Evolutionary conservation across 2,797 vertebrate species (phyloP), one percentile per base, ranked within the genome.

Genomic region (Columba guinea): DNA sequence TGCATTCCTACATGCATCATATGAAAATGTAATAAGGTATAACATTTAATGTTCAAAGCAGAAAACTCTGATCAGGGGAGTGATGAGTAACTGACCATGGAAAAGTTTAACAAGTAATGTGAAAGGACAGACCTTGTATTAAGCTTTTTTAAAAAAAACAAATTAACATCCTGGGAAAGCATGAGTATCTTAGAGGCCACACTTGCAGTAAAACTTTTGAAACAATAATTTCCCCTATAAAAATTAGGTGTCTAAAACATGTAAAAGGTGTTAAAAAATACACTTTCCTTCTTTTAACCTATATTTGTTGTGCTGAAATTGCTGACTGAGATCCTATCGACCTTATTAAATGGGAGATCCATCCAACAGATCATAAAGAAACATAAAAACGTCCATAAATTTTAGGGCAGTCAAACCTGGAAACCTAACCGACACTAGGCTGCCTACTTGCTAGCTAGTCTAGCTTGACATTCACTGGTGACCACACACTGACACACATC

Each of bases 181-280:
- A 19, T 0, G 0, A 52, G 5, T 12, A 30, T 35, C 10, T 71
- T 60, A 63, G 20, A 87, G 14, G 10, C 48, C 27, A 63, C 1
- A 20, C 0, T 21, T 67, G 12, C 6, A 22, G 9, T 27, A 90
- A 62, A 64, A 59, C 5, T 5, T 70, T 41, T 28, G 28, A 49
- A 51, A 22, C 30, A 74, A 81, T 34, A 39, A 34, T 8, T 48
- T 63, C 2, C 39, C 1, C 3, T 82, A 11, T 64, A 64, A 80
- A 85, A 73, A 9, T 62, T 11, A 59, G 14, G 10, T 35, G 9
- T 82, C 59, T 59, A 75, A 64, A 34, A 11, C 8, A 39, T 7
- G 7, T 37, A 49, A n/a, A 69, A 84, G 17, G 5, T 59, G 10
- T 56, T 52, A 59, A 58, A 84, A 87, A 69, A 30, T 20, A 16